These are phyloP conservation scores for Nasonia oneida DNA, from an alignment of 2,888 invertebrate genomes.

Conservation along the genomic window DNA sequence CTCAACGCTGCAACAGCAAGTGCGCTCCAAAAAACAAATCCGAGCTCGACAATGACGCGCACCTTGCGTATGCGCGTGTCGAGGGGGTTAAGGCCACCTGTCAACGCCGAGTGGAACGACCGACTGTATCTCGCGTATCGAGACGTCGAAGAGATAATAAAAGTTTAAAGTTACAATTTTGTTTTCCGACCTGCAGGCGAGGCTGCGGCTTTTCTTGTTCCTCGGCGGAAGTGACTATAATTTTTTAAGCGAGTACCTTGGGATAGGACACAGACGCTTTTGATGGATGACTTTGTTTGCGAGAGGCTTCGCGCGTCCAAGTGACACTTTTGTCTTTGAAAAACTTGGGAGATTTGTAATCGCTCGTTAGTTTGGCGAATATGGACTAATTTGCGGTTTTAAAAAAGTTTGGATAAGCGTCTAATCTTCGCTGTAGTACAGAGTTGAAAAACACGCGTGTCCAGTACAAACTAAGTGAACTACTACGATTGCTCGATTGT, in stretches of 20 bases:
- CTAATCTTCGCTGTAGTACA: too few relatives aligned
- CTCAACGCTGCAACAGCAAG: background rate
- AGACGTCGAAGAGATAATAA: background rate
- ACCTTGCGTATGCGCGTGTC: background rate
- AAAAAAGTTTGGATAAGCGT: too few relatives aligned
- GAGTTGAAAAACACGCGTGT: background rate
- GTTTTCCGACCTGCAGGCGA: background rate
- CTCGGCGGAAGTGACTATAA: background rate
- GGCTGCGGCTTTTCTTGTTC: background rate
- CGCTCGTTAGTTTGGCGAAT: background rate
- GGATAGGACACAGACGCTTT: background rate
- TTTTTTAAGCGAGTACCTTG: background rate
- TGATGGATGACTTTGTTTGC: background rate
- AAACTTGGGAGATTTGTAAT: background rate
- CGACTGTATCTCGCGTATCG: background rate
- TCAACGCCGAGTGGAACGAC: slow-evolving; percentile 6
- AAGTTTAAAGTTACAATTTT: too few relatives aligned
- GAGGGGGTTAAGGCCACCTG: background rate
- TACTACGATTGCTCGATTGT: background rate
- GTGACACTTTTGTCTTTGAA: background rate
- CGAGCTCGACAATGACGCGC: background rate
- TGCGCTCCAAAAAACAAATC: background rate
- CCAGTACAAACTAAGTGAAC: background rate
- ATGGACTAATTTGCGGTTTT: too few relatives aligned
- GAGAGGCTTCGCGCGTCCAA: background rate